Conservation (phyloP, 1,140 invertebrate species). For the Heterodera schachtii region DNA sequence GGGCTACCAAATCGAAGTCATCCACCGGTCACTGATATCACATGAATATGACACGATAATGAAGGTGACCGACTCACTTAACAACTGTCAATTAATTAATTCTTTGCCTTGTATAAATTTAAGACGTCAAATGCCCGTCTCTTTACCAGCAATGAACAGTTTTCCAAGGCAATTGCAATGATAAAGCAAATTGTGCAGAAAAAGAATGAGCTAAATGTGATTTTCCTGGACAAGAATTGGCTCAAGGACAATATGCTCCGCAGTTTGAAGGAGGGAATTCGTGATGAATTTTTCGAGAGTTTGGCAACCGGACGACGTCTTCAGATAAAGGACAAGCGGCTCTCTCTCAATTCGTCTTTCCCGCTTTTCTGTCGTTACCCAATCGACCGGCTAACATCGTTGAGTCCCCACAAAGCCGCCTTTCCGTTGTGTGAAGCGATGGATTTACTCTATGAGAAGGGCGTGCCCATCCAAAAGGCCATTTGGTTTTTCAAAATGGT, state of each 20-base stretch:
- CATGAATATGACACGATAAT: conserved; percentile 46
- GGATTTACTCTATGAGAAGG: conserved; percentile 45
- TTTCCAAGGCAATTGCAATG: conserved; percentile 27
- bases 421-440: conserved; percentile 42
- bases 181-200: conserved; percentile 43
- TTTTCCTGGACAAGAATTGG: conserved; percentile 45
- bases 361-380: conserved; percentile 29
- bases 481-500: conserved; percentile 56
- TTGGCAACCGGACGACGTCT: conserved; percentile 39
- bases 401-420: neutral
- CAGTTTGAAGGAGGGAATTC: conserved; percentile 10
- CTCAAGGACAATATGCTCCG: conserved; percentile 48
- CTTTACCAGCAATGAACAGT: conserved; percentile 28
- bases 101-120: neutral
- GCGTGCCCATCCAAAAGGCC: conserved; percentile 49
- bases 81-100: neutral
- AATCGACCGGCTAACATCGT: conserved; percentile 14
- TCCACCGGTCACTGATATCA: conserved; percentile 15
- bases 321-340: conserved; percentile 35
- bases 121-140: conserved; percentile 33
- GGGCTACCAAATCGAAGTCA: conserved; percentile 38
- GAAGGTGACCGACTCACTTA: conserved; percentile 26
- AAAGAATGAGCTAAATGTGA: conserved; percentile 41
- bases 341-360: conserved; percentile 38
- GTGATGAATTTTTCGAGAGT: conserved; percentile 42